These are phyloP conservation scores for Drosophila tripunctata DNA, from an alignment of 2,888 invertebrate species.

Conservation along the genomic window DNA sequence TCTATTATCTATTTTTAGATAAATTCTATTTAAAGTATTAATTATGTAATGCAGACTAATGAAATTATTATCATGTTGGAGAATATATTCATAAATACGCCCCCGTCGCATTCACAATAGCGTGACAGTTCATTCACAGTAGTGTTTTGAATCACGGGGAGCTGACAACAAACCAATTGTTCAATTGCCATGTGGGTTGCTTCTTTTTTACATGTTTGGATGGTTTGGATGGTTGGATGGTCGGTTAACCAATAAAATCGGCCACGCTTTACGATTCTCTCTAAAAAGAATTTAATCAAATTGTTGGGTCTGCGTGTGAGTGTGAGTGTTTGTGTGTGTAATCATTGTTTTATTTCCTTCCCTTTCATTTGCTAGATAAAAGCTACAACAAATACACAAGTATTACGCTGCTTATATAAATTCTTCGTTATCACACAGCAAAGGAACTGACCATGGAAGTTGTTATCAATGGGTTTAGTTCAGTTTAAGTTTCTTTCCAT, in stretches of 20 bases:
- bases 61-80: conserved; percentile 34
- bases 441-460: conserved; percentile 45
- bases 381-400: conserved; percentile 8
- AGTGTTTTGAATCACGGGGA: conserved; percentile 1
- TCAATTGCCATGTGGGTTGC: conserved; percentile 63
- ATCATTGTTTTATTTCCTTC: conserved; percentile 28
- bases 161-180: conserved; percentile 62
- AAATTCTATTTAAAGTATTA: conserved; percentile 8
- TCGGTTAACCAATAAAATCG: conserved; percentile 69
- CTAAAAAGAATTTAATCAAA: conserved; percentile 40
- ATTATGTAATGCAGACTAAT: conserved; percentile 33
- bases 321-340: conserved; percentile 5
- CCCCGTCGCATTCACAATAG: conserved; percentile 33
- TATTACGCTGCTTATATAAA: neutral
- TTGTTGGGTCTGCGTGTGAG: conserved; percentile 15
- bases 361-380: conserved; percentile 53
- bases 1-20: neutral
- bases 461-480: conserved; percentile 24
- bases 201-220: neutral
- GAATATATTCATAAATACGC: conserved; percentile 28
- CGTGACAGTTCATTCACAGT: conserved; percentile 61
- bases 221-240: conserved; percentile 20
- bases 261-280: conserved; percentile 65
- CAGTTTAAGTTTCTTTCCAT: conserved; percentile 14
- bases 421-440: conserved; percentile 43